Conservation (phyloP, 2,113 vertebrate species). For the Ochotona curzoniae region DNA sequence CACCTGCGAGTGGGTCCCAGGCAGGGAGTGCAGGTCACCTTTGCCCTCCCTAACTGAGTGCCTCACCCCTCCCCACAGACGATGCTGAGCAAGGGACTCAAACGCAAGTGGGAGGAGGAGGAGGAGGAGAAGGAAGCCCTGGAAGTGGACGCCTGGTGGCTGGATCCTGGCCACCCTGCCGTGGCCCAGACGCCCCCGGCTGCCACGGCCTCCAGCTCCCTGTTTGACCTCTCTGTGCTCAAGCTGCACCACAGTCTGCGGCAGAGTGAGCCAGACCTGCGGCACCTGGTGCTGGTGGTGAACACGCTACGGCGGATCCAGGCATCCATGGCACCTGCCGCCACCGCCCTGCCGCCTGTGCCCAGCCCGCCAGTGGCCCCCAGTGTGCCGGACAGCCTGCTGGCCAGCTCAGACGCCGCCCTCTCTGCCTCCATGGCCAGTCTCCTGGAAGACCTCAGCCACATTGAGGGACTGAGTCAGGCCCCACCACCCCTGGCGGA, state of each 20-base stretch:
- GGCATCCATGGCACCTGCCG: constrained; percentile 73
- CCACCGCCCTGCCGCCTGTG: not conserved
- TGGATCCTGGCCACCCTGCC: constrained; percentile 55
- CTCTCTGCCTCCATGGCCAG: constrained; percentile 81
- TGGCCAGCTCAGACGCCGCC: constrained; percentile 72
- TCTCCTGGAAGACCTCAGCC: constrained; percentile 81
- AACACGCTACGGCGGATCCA: constrained; percentile 84
- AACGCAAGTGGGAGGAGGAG: constrained; percentile 82
- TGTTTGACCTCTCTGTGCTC: constrained; percentile 83
- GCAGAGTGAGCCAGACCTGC: constrained; percentile 81
- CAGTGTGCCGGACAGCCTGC: constrained; percentile 45
- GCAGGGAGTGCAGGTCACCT: not conserved
- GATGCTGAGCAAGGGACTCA: constrained; percentile 83
- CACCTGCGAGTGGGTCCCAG: not conserved
- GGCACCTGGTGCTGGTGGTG: constrained; percentile 85
- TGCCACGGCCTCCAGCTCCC: constrained; percentile 70
- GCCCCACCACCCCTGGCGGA: constrained; percentile 54
- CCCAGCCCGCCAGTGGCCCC: constrained; percentile 35
- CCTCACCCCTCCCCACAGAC: constrained; percentile 60
- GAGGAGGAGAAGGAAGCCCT: constrained; percentile 68
- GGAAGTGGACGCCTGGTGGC: constrained; percentile 64
- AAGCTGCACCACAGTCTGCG: constrained; percentile 85
- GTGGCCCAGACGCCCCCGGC: constrained; percentile 28
- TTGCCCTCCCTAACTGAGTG: not conserved
- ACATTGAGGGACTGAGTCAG: constrained; percentile 75